Evolutionary conservation across 2,888 invertebrate genomes (phyloP), one percentile per base, ranked within the genome.

Genomic region (Mesoligia furuncula): DNA sequence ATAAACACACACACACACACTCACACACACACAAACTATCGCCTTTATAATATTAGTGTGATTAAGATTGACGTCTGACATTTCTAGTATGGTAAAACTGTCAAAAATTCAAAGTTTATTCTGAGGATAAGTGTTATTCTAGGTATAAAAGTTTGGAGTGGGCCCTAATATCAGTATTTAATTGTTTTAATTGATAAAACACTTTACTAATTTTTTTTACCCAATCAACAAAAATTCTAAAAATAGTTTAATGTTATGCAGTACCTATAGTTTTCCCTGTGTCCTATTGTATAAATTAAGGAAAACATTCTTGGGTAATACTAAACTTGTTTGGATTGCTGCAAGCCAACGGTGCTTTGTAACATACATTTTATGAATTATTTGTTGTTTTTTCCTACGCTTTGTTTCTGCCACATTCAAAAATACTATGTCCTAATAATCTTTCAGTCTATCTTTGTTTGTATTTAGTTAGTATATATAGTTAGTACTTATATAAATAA

Each of bases 261-360:
- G 36, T 57, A 39, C 1, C 9, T 11, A 4, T 17, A 69, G 51
- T 27, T 77, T 81, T 64, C 20, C 77, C 57, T 71, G 48, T 62
- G 39, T 76, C 0, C 0, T 2, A 31, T 42, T 42, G 0, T 39
- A 42, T 39, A 36, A 73, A 64, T 65, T 66, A 54, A 77, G 80
- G 82, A 80, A 76, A 80, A 80, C 20, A 42, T 31, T 24, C 0
- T 70, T 54, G 45, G n/a, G 27, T 36, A 68, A 57, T 64, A 48
- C 20, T 36, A 54, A 69, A 61, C 65, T 70, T 31, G 54, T 67
- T 80, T n/a, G 6, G 45, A 70, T 81, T 71, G 70, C 76, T 70
- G 45, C 45, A 48, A 45, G 62, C 36, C n/a, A 54, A 54, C 4
- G 3, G n/a, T 20, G 11, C 61, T 57, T 48, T 66, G 66, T 54